Base-by-base conservation (phyloP, 2,113 vertebrate genomes). In the Caracal caracal region DNA sequence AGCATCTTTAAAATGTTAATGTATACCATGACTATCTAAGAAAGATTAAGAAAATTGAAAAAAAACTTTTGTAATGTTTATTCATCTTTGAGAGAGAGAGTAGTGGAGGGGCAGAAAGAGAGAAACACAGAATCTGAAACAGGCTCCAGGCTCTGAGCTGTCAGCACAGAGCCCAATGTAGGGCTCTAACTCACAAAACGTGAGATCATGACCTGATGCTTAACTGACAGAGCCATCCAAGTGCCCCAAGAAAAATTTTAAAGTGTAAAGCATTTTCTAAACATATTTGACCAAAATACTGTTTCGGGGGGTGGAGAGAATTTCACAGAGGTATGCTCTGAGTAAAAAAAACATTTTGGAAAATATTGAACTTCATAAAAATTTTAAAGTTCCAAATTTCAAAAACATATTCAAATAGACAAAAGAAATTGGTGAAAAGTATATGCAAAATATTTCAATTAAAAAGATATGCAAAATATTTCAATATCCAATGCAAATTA, bases 241-340 rank as follows among this genome's bases (percentile, higher is more conserved):
- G 56, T 22, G 20, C 56, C 56, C 56, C 56, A 63, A 63, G 10
- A 76, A 76, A 47, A 76, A 4, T 17, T 47, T 47, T 76, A 68
- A 88, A 93, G 35, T 30, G 16, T 56, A 81, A 88, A 89, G 11
- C 20, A 78, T 86, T 96, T 90, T 88, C 82, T 76, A 88, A 90
- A 71, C 43, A 65, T 75, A 83, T 26, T 94, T 93, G 81, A 80
- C 63, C 15, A 73, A 75, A 92, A 91, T 70, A 2, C 1, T 13
- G 24, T 80, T 95, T 47, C 5, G 20, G 17, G 6, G 3, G 37
- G 6, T 35, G 37, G 37, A 10, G 51, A 82, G 70, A 82, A 59
- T 83, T 88, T 96, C 88, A 90, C 17, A 88, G 37, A 93, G 7
- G 30, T 68, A 7, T 33, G n/a, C 2, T 87, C 68, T 93, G 56